These are phyloP conservation scores for Caenorhabditis auriculariae DNA, from an alignment of 2,888 invertebrate species.

Conservation along the genomic window DNA sequence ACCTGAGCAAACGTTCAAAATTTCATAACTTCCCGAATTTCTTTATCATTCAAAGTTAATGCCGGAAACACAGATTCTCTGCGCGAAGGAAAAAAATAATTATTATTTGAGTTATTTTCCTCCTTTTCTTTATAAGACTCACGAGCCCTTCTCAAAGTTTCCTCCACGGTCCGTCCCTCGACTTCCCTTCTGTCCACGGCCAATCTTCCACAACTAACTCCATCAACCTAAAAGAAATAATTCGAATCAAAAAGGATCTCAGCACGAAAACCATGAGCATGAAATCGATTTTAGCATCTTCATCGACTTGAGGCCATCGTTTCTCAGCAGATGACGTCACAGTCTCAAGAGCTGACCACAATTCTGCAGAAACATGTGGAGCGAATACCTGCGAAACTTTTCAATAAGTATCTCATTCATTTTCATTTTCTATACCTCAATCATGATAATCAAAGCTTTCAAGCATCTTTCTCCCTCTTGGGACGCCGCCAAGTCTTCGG, in stretches of 20 bases:
- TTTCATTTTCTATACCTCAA: conserved; percentile 37
- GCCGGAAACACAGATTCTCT: too few relatives aligned
- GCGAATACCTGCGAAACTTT: conserved; percentile 18
- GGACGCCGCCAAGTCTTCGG: conserved; percentile 38
- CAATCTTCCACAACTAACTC: conserved; percentile 45
- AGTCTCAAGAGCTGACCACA: conserved; percentile 5
- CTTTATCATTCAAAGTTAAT: conserved; percentile 13
- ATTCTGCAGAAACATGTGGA: conserved; percentile 21
- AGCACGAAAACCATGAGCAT: conserved; percentile 8
- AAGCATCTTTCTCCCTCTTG: conserved; percentile 52
- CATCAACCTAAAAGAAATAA: conserved; percentile 35
- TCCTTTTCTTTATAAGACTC: conserved; percentile 20
- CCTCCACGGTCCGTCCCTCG: conserved; percentile 26
- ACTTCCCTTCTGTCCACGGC: conserved; percentile 32
- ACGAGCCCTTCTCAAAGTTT: conserved; percentile 23
- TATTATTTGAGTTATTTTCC: too few relatives aligned
- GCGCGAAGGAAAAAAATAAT: too few relatives aligned
- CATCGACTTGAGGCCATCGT: conserved; percentile 53
- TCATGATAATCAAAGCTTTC: conserved; percentile 56
- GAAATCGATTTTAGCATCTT: conserved; percentile 51
- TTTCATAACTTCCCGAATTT: conserved; percentile 2
- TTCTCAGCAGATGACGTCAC: conserved; percentile 25
- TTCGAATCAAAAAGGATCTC: neutral
- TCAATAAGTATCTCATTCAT: conserved; percentile 1
- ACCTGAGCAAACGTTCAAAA: too few relatives aligned